These are phyloP conservation scores for Pseudopodoces humilis DNA, from an alignment of 2,113 vertebrate genomes.

Conservation along the genomic window DNA sequence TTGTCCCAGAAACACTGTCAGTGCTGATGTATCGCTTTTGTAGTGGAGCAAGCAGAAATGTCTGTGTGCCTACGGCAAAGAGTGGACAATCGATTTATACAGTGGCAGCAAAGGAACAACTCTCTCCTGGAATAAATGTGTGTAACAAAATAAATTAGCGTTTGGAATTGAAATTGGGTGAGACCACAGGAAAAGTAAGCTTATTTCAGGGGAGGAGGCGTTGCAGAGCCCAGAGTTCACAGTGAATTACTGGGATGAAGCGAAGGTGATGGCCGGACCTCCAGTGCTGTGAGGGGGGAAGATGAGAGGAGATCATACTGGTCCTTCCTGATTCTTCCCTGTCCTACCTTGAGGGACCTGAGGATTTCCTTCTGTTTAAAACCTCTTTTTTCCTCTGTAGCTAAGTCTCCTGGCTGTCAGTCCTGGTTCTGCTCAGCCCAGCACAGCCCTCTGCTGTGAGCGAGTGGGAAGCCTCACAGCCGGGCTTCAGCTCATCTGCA, in stretches of 20 bases:
- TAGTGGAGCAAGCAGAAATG: not conserved
- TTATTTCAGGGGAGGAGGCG: not conserved
- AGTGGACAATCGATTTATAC: not conserved
- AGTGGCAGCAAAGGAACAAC: not conserved
- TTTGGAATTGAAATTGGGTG: not conserved
- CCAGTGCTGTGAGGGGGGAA: not conserved
- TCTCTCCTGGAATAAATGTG: not conserved
- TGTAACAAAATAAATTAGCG: not conserved
- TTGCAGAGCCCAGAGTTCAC: not conserved
- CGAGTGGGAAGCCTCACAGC: not conserved
- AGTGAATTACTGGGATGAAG: not conserved
- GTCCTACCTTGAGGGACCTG: not conserved
- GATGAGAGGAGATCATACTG: not conserved
- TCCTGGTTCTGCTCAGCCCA: not conserved
- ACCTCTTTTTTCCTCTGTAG: not conserved
- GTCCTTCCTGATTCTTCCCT: not conserved
- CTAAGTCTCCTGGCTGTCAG: not conserved
- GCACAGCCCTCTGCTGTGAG: conserved; percentile 46
- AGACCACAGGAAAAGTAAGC: not conserved
- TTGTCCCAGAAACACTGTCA: not conserved
- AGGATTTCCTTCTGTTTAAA: not conserved
- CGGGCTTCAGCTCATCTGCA: not conserved
- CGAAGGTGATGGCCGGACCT: not conserved
- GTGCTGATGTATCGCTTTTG: not conserved
- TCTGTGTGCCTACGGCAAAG: accelerated